A percentile compares a stretch with the other conserved stretches of the same genome.
phyloP scores from a whole-genome alignment of 2,113 vertebrate genomes.

The Corapipo altera region DNA sequence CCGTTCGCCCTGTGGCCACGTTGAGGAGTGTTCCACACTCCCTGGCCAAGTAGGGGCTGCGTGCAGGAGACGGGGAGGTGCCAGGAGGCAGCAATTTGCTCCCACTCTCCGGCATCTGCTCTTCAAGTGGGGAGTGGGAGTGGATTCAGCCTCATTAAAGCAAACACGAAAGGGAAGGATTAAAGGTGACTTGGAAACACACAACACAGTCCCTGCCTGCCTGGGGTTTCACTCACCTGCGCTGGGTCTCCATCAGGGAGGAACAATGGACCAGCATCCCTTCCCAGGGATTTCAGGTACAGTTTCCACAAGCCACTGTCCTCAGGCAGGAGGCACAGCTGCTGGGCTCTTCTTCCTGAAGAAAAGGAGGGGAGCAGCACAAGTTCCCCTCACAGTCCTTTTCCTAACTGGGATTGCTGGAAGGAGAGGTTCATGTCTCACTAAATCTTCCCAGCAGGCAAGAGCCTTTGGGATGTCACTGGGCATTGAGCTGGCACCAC shows the following conservation, averaged over 20 bases:
- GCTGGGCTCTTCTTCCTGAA: background rate
- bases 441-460: background rate
- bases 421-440: background rate
- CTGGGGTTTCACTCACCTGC: background rate
- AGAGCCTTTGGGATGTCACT: background rate
- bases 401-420: background rate
- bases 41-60: background rate
- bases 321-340: background rate
- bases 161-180: background rate
- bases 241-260: background rate
- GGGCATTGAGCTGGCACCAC: background rate
- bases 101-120: background rate
- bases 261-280: background rate
- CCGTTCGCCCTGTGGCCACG: accelerated
- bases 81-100: constrained; percentile 28
- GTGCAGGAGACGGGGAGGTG: background rate
- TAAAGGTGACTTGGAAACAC: background rate
- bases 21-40: background rate
- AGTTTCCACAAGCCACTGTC: background rate
- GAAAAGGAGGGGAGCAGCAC: background rate
- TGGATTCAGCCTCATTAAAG: background rate
- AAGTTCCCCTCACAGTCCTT: background rate
- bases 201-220: background rate
- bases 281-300: background rate
- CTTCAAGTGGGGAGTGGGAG: constrained; percentile 17